Evolutionary conservation across 2,888 invertebrate species (phyloP), one percentile per base, ranked within the genome.

Genomic region (Strigamia transsilvanica): DNA sequence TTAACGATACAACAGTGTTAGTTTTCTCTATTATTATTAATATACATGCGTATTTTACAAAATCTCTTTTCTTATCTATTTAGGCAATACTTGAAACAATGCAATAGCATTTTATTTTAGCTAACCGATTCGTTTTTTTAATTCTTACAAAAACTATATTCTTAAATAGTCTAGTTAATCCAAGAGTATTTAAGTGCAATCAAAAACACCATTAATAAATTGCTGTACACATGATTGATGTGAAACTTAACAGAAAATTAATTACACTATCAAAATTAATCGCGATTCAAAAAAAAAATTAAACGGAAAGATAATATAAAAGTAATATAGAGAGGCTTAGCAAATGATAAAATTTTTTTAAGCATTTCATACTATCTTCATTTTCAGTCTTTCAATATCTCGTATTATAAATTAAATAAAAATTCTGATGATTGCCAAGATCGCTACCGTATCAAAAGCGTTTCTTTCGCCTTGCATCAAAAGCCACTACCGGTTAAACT

Each of bases 101-200:
- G 66, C 66, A 66, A 66, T 66, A 66, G 66, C 66, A 66, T 66
- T 66, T 61, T 61, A 66, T 66, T 66, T 61, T 61, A n/a, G 61
- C 18, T 51, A 18, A 15, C 21, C 18, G 21, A 61, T 61, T n/a
- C 13, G 51, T 6, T n/a, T 51, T 51, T 23, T 66, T 61, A 21
- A 7, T 66, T 9, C 27, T 66, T 66, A 66, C 27, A 66, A 23
- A 66, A 66, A 66, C 10, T 27, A 66, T 27, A 66, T 27, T 66
- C 27, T 66, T 7, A 27, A 23, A 4, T 23, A 27, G 27, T 27
- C 12, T 66, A 13, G 7, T 66, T 27, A 66, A 13, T 66, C 51
- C 51, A 51, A 51, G 51, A 51, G 51, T 51, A 51, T 51, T 51
- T 51, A 51, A 51, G 51, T 51, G 51, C 51, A 51, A n/a, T 51